A percentile compares a stretch with the other conserved stretches of the same genome.
Conservation (phyloP, 2,113 vertebrate species). For the Orientallactaga bullata region DNA sequence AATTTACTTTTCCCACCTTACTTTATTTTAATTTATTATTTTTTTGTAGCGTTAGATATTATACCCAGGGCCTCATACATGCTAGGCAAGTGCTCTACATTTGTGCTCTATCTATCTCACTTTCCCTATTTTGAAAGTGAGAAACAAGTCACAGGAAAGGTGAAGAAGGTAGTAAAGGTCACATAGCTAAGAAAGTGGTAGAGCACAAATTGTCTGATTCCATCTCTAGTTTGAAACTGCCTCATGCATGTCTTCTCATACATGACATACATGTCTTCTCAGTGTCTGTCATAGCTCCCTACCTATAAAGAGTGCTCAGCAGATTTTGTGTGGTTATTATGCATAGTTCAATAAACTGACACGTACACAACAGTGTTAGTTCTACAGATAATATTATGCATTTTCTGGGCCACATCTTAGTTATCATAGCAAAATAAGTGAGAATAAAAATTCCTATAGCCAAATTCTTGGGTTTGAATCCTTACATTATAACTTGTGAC, state of each 20-base stretch:
- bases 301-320: neutral
- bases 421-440: neutral
- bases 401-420: neutral
- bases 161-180: neutral
- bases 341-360: neutral
- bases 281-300: neutral
- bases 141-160: neutral
- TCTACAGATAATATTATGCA: neutral
- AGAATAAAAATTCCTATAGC: neutral
- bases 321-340: neutral
- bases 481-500: neutral
- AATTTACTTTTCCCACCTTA: neutral
- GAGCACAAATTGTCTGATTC: neutral
- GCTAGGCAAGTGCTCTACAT: neutral
- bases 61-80: neutral
- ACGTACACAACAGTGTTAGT: neutral
- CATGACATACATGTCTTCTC: neutral
- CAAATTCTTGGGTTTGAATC: neutral
- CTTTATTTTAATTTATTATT: neutral
- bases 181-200: neutral
- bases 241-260: accelerated
- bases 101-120: neutral
- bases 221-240: neutral
- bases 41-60: neutral
- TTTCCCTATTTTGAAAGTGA: neutral